phyloP scores from a whole-genome alignment of 2,113 vertebrate species.

The Calidris pugnax region DNA sequence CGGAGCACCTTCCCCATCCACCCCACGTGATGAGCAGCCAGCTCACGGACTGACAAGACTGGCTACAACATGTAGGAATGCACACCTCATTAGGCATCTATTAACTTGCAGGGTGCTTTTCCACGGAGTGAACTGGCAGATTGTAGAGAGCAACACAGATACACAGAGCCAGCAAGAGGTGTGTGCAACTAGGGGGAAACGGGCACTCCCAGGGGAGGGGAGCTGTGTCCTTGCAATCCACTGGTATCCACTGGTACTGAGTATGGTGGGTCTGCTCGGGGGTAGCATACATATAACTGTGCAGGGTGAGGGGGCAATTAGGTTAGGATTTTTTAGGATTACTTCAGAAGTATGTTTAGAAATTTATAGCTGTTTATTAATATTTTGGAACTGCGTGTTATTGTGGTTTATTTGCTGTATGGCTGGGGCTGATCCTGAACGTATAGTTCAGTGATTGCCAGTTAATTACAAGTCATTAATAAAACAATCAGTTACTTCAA shows the following conservation, averaged over 20 bases:
- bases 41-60: no score
- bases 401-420: background rate
- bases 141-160: rapidly evolving
- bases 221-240: background rate
- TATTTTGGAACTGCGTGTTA: background rate
- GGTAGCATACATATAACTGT: rapidly evolving
- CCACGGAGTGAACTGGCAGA: rapidly evolving
- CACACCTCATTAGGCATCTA: background rate
- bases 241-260: background rate
- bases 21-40: rapidly evolving
- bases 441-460: background rate
- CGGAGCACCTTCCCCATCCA: background rate
- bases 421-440: background rate
- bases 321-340: background rate
- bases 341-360: background rate
- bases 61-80: rapidly evolving
- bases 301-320: background rate
- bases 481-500: background rate
- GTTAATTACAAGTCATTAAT: background rate
- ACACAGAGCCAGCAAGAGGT: background rate
- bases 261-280: rapidly evolving
- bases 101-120: background rate
- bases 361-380: background rate
- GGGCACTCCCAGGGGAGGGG: background rate
- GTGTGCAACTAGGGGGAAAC: background rate